phyloP scores from a whole-genome alignment of 2,797 vertebrate species.

The Catamblyrhynchus diadema region DNA sequence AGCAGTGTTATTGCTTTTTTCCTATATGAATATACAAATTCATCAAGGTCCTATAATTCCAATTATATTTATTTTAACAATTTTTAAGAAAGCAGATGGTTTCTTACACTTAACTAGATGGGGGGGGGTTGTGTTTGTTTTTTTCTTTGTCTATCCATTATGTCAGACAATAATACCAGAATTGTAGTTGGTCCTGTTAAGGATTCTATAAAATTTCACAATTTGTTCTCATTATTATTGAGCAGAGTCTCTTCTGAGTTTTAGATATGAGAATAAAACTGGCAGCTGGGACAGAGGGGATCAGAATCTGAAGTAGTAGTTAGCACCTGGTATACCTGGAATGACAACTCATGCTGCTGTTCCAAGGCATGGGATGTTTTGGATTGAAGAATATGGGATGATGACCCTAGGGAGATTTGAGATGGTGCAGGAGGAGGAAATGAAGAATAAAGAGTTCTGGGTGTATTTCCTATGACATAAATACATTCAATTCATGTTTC shows the following conservation, averaged over 20 bases:
- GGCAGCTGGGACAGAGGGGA: not conserved
- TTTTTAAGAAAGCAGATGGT: not conserved
- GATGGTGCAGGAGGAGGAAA: not conserved
- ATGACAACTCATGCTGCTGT: not conserved
- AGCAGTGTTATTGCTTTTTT: not conserved
- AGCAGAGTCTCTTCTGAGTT: not conserved
- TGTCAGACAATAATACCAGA: not conserved
- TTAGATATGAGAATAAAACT: not conserved
- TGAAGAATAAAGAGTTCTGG: not conserved
- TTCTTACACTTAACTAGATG: not conserved
- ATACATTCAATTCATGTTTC: not conserved
- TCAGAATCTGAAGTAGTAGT: not conserved
- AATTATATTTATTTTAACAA: not conserved
- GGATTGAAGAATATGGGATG: not conserved
- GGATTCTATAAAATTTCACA: not conserved
- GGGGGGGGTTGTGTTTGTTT: not conserved
- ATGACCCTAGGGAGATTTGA: not conserved
- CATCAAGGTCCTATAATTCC: not conserved
- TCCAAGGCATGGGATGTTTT: not conserved
- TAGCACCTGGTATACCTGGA: not conserved
- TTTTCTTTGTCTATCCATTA: not conserved
- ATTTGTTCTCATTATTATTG: not conserved
- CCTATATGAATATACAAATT: not conserved
- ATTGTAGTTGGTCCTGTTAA: not conserved
- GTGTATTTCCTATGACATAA: not conserved